Evolutionary conservation across 2,797 vertebrate genomes (phyloP), one percentile per base, ranked within the genome.

Genomic region (Hydrocynus forskahlii): DNA sequence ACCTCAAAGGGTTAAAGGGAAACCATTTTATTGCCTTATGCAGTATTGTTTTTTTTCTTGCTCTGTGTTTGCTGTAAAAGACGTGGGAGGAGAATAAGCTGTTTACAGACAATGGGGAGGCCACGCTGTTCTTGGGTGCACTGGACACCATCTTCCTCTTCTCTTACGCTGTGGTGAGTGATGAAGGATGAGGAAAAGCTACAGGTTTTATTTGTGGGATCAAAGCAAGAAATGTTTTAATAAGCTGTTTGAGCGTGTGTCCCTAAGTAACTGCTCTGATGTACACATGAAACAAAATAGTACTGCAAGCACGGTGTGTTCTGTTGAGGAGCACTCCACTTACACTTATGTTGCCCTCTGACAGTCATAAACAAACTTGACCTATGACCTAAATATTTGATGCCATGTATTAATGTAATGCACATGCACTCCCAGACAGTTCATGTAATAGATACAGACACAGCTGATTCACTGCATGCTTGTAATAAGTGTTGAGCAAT

Each of bases 91-190:
- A 91, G 35, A 96, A 93, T 88, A 92, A 63, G 70, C 90, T 99
- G 83, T 99, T 99, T 90, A 90, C 92, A 25, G 89, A 92, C 72
- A 82, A 89, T 10, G 89, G 94, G 81, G 92, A 96, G 85, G 97
- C 98, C 75, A 99, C 97, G 2, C 92, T 99, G 48, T 99, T 99
- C 84, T 88, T 99, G 17, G 98, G 98, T 48, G 95, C 90, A 0
- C 76, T 99, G 89, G 98, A 99, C 86, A 97, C 97, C 57, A 93
- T 99, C 84, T 99, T 99, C 87, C 95, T 99, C 72, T 97, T 99
- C 90, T 97, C 97, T 1, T 99, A 99, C 13, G 98, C 98, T 9
- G 88, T 96, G 95, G 98, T 99, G 89, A 95, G 97, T 94, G 16
- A 52, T n/a, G 4, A 0, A 21, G 12, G 40, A 60, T 2, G 29